Base-by-base conservation (phyloP, 2,888 invertebrate genomes). In the Lumbricus terrestris region DNA sequence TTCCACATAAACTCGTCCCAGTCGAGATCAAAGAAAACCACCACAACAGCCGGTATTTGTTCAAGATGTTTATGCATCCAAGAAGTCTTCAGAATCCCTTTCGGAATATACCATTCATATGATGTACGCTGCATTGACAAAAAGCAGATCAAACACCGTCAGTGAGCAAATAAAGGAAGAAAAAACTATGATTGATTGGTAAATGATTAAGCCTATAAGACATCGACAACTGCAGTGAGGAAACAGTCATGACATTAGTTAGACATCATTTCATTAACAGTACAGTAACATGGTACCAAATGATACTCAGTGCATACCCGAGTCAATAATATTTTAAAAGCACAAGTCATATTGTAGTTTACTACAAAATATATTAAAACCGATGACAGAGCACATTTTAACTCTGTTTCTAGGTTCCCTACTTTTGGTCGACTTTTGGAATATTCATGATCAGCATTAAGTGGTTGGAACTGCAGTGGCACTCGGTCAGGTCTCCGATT, bases 1-100 rank as follows among this genome's bases (percentile, higher is more conserved):
- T 97, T 97, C 98, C 99, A 99, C 92, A 97, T 96, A 0, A 96
- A 96, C 95, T 99, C 98, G 94, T 98, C 97, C 99, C 99, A 99
- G 95, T 99, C 99, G 94, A 99, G 96, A 94, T 99, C 99, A 95
- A 97, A 98, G 95, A 99, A 99, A 91, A 98, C 96, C 5, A 98
- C 98, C 40, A 98, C 97, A 0, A 99, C 97, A 1, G 99, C 97
- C 18, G 99, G 99, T 92, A 99, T 96, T 91, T 97, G 96, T 92
- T 97, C 96, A 82, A 98, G 96, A 94, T 99, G 98, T 95, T 99
- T 99, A 89, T 96, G 96, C 96, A 99, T 97, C 99, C 99, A 99
- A 94, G 97, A 97, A 88, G 97, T 96, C 95, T 99, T 98, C 16
- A 99, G 95, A 92, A 99, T 97, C 23, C 99, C 99, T 95, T 95